Evolutionary conservation across 2,888 invertebrate genomes (phyloP).

Genomic region (Colostygia pectinataria): DNA sequence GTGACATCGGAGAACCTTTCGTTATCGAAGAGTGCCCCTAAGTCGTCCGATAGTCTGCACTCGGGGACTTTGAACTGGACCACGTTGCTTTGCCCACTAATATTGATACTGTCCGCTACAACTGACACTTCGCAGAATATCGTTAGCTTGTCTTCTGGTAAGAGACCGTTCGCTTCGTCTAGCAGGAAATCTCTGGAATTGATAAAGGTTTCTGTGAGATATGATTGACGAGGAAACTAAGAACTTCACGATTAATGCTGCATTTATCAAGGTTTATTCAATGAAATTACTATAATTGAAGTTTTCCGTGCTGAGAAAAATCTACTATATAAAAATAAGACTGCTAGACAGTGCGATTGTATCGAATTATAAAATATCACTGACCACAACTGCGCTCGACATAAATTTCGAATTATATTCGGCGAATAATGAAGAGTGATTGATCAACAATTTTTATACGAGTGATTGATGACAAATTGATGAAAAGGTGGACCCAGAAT

Average conservation of each 20-base stretch:
- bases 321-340: neutral
- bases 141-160: conserved; percentile 99
- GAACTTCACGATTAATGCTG: conserved; percentile 10
- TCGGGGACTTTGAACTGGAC: conserved; percentile 98
- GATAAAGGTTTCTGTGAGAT: conserved; percentile 19
- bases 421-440: conserved; percentile 8
- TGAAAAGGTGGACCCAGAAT: conserved; percentile 3
- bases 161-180: conserved; percentile 98
- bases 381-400: neutral
- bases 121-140: conserved; percentile 99
- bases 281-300: conserved; percentile 13
- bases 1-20: conserved; percentile 99
- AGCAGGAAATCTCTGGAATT: conserved; percentile 94
- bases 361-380: neutral
- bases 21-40: conserved; percentile 97
- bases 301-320: conserved; percentile 4
- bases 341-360: neutral
- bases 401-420: neutral
- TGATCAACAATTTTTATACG: conserved; percentile 14
- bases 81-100: conserved; percentile 99
- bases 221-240: conserved; percentile 14
- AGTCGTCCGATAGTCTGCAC: conserved; percentile 96
- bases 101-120: conserved; percentile 99
- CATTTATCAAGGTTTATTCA: conserved; percentile 13
- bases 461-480: conserved; percentile 14